Evolutionary conservation across 2,797 vertebrate genomes (phyloP), one percentile per base, ranked within the genome.

Genomic region (Phoxinus dragarum): DNA sequence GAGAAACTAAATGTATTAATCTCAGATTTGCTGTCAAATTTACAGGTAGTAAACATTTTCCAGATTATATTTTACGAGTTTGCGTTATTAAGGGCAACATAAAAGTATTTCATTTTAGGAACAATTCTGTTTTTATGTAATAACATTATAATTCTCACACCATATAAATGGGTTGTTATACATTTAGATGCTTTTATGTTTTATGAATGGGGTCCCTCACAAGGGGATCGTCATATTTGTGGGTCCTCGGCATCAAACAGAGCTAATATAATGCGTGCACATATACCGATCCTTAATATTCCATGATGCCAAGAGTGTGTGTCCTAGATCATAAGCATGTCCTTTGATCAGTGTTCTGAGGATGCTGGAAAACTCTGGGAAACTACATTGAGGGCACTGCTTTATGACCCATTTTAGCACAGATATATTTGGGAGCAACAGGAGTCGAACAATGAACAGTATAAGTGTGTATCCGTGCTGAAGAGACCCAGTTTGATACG

Each of bases 341-440:
- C 23, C 44, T 87, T 68, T 74, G 61, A 86, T 67, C 42, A 47
- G 56, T 47, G 72, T 59, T 71, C 83, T 86, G 66, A 82, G 66
- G 59, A 88, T 74, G 72, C 56, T 82, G 76, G 82, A 86, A 88
- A 87, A 73, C 44, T 86, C 84, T 86, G 87, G 14, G 61, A 82
- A 79, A 82, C 85, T 77, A 81, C 76, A 81, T 34, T 75, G 67
- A 82, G 86, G 86, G 77, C 88, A 86, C 38, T 12, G 52, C 68
- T 88, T 86, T 77, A 64, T 90, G 86, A 90, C 86, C 86, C 73
- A 86, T 82, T 82, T 87, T 79, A 82, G 77, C 74, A 68, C 86
- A 84, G 87, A 84, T 90, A 87, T 87, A 86, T 74, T 84, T 82
- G 71, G 78, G 84, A 77, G 49, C 75, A 86, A 88, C 88, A 90